These are phyloP conservation scores for Ganaspis brasiliensis DNA, from an alignment of 2,888 invertebrate genomes.

Conservation along the genomic window DNA sequence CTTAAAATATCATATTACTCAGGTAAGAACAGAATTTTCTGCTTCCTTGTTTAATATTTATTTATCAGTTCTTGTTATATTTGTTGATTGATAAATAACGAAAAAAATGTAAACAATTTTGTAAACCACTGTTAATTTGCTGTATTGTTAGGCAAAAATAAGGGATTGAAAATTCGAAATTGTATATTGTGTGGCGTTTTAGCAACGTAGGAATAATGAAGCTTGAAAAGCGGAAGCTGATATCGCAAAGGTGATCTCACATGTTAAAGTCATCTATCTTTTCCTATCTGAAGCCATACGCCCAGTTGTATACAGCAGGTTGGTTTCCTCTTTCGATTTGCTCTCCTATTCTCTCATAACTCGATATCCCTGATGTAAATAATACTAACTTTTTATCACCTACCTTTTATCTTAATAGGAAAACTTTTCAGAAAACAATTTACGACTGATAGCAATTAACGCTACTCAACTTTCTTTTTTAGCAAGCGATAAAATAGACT, in stretches of 20 bases:
- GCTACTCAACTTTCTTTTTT: no score
- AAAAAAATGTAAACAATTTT: no score
- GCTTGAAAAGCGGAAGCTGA: slow-evolving; percentile 64
- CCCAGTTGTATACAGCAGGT: background rate
- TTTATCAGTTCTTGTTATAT: no score
- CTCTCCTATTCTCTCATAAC: slow-evolving; percentile 2
- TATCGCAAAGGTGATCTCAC: slow-evolving; percentile 65
- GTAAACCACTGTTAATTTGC: no score
- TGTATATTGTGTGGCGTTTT: slow-evolving; percentile 27
- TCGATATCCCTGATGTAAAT: slow-evolving; percentile 33
- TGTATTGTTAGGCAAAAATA: background rate
- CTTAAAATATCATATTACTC: no score
- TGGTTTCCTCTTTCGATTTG: slow-evolving; percentile 23
- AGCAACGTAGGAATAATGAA: slow-evolving; percentile 70
- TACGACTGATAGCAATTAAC: slow-evolving; percentile 23
- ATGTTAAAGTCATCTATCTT: slow-evolving; percentile 50
- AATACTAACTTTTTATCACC: background rate
- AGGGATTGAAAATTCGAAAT: slow-evolving; percentile 5
- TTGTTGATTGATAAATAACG: no score
- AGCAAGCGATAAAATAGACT: no score
- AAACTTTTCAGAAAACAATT: slow-evolving; percentile 27
- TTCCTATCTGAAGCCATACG: slow-evolving; percentile 59
- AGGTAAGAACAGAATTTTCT: no score
- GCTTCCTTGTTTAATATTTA: no score
- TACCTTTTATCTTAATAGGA: slow-evolving; percentile 2